Percentiles rank a stretch among this genome's conserved stretches.
These are phyloP conservation scores for Philereme vetulata DNA, from an alignment of 2,888 invertebrate genomes.

Conservation along the genomic window DNA sequence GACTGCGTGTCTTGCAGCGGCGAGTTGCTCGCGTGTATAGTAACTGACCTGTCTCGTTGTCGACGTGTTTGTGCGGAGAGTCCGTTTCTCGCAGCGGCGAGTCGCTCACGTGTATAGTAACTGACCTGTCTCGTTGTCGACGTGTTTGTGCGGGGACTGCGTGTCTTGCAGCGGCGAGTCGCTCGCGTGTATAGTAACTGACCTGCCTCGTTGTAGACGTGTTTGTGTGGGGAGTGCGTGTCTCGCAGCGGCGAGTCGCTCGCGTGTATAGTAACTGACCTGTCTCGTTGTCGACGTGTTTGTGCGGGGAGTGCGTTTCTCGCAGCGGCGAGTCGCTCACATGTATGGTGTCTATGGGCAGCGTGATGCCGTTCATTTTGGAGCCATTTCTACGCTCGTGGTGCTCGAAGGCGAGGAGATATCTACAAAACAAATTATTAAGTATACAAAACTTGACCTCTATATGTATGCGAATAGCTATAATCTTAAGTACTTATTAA, in stretches of 20 bases:
- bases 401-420: slow-evolving; percentile 87
- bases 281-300: slow-evolving; percentile 49
- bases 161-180: slow-evolving; percentile 67
- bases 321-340: slow-evolving; percentile 71
- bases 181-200: slow-evolving; percentile 71
- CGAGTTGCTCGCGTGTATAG: slow-evolving; percentile 72
- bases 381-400: slow-evolving; percentile 75
- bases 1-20: slow-evolving; percentile 58
- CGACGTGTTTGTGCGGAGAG: slow-evolving; percentile 35
- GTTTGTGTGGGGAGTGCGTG: slow-evolving; percentile 35
- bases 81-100: slow-evolving; percentile 63
- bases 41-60: slow-evolving; percentile 58
- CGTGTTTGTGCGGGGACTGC: slow-evolving; percentile 33
- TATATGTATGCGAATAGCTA: no score
- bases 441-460: no score
- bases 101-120: slow-evolving; percentile 72
- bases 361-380: slow-evolving; percentile 61
- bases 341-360: slow-evolving; percentile 67
- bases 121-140: no score
- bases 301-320: slow-evolving; percentile 43
- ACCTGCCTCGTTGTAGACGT: no score
- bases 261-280: slow-evolving; percentile 63
- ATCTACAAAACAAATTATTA: slow-evolving; percentile 64
- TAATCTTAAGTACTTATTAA: no score
- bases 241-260: slow-evolving; percentile 68